Evolutionary conservation across 1,140 invertebrate species (phyloP), one percentile per base, ranked within the genome.

Genomic region (Pissodes strobi): DNA sequence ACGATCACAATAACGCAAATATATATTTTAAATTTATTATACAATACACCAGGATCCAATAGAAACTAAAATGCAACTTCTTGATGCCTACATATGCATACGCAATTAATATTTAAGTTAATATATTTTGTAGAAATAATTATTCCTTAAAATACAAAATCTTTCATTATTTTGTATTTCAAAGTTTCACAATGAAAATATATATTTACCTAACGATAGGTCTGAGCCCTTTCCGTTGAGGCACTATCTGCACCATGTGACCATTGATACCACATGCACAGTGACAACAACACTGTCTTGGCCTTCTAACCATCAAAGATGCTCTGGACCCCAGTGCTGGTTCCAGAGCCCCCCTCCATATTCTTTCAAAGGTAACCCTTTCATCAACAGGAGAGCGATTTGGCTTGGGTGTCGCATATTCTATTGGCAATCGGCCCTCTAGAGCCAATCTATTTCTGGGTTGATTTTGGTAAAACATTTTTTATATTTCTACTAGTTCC

Each of bases 321-420:
- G 78, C 72, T 80, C 80, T 72, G 15, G 66, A 60, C 9, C 72
- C 72, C 27, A 76, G 59, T n/a, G 78, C 73, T 63, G 77, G 77
- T 53, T 74, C 77, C 63, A 86, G 82, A 0, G 85, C 84, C 21
- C 84, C 84, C 34, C 83, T 80, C 86, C 86, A 87, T 43, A 87
- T 75, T 13, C 84, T 76, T 64, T 86, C 85, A 71, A 87, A 87
- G 4, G 86, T 79, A 2, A 84, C 75, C 21, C 82, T 76, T 68
- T 85, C 82, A 68, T 83, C 81, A 6, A 81, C 77, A 69, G 81
- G 77, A 76, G 76, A 81, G 6, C 68, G 22, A 56, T 58, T 17
- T 22, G 15, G 45, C 18, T 59, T 59, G n/a, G 34, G 39, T 9
- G 34, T 19, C 9, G 51, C 27, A 38, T 56, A 61, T 15, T 53